Conservation (phyloP, 2,888 invertebrate genomes). For the Cephonodes hylas region DNA sequence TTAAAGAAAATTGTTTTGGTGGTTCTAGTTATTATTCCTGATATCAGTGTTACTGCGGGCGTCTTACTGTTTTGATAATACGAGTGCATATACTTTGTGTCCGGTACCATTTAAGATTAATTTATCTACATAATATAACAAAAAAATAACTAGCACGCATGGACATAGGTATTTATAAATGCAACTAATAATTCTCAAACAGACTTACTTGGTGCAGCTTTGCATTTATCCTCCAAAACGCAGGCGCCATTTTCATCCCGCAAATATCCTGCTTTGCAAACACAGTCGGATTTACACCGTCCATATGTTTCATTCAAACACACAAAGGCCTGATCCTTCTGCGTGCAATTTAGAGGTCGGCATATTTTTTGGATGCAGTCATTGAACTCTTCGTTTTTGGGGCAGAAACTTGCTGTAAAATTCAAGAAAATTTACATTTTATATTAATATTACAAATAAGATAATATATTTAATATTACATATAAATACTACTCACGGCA, state of each 20-base stretch:
- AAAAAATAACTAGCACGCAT: no score
- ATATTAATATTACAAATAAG: no score
- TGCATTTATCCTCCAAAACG: background rate
- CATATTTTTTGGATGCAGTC: conserved; percentile 20
- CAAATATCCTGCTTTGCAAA: background rate
- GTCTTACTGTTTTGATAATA: no score
- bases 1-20: no score
- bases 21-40: no score
- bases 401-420: conserved; percentile 5
- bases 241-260: background rate
- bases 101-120: no score
- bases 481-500: no score
- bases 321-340: conserved; percentile 1
- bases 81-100: no score
- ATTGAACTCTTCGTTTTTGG: conserved; percentile 13
- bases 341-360: conserved; percentile 19
- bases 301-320: background rate
- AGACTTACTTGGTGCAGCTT: background rate
- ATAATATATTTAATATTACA: no score
- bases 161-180: background rate
- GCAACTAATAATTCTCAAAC: background rate
- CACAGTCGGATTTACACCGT: background rate
- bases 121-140: no score
- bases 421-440: background rate
- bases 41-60: no score